Base-by-base conservation (phyloP, 2,113 vertebrate genomes). In the Myrmophylax atrothorax region DNA sequence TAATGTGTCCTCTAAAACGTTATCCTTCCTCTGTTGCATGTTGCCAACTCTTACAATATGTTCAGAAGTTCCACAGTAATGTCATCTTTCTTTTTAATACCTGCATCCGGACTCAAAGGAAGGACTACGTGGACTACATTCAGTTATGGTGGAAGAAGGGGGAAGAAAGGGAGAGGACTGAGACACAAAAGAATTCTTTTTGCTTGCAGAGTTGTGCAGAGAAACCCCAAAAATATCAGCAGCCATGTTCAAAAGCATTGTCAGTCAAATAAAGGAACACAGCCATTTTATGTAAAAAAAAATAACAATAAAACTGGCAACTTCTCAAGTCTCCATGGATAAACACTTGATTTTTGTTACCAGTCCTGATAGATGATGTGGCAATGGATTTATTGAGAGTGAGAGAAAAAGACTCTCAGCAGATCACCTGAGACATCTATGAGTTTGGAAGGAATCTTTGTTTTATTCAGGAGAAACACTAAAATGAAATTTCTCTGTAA, bases 31-130 rank as follows among this genome's bases (percentile, higher is more conserved):
- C 12, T 70, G 35, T 60, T 82, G 38, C 2, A 3, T 20, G 23
- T 42, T 84, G 18, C 7, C 29, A 76, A 1, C n/a, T 56, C 49
- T 52, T 67, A 38, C 14, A 70, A 82, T 87, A 63, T 72, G 35
- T 63, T 82, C 33, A 44, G 14, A 74, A 84, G 23, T 55, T 44
- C 16, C 52, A 42, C 2, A 35, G 38, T 67, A 79, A 77, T 62
- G 56, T 62, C 66, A 23, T 81, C 62, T 90, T 90, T 35, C 11
- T 66, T 77, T 91, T 75, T 66, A 86, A 84, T 73, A 74, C 18
- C 14, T 60, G 38, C 26, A 91, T 75, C 9, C 0, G 0, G 49
- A 56, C 56, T 77, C 63, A 74, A 63, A 38, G 17, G 40, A 77
- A 70, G 22, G 31, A 19, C 59, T 42, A 42, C 40, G 14, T 42